Evolutionary conservation across 2,888 invertebrate genomes (phyloP), one percentile per base, ranked within the genome.

Genomic region (Ichneumon xanthorius): DNA sequence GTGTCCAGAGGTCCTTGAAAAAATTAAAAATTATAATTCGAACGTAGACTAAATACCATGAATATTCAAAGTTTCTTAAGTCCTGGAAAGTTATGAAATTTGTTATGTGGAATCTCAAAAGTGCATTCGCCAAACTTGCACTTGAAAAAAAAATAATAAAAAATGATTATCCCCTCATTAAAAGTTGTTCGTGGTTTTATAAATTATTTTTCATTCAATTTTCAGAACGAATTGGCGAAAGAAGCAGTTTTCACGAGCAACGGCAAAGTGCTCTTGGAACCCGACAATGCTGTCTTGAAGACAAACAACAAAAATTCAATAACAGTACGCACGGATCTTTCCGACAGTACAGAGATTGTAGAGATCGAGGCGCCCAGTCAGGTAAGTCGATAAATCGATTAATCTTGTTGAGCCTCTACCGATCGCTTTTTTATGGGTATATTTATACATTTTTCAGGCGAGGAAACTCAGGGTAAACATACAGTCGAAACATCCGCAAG

Each of bases 141-240:
- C n/a, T 7, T 50, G 4, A 50, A 16, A 50, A 50, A n/a, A 50
- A n/a, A 16, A 50, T 4, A 50, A 53, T n/a, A 53, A 48, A 48
- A 16, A 48, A 22, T 0, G 4, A 58, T 58, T 22, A 9, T 58
- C 11, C 11, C 22, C 2, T 58, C 14, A 11, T 9, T 11, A 11
- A 22, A 22, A 58, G 4, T 11, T 1, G 11, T 11, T 58, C 11
- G 55, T 26, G 1, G 9, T 26, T 26, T 11, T 58, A 11, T 22
- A 58, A 9, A 22, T 26, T 58, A 22, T 11, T 22, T 58, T 22
- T 0, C 58, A 37, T 33, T 50, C 58, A 65, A 70, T 65, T 87
- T 65, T 19, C 76, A 88, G 88, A 88, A 88, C 68, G 88, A 88
- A 86, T 80, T 88, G 83, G 88, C 88, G 26, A 87, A 86, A 6